Evolutionary conservation across 2,888 invertebrate genomes (phyloP).

Genomic region (Drosophila nigricruria): DNA sequence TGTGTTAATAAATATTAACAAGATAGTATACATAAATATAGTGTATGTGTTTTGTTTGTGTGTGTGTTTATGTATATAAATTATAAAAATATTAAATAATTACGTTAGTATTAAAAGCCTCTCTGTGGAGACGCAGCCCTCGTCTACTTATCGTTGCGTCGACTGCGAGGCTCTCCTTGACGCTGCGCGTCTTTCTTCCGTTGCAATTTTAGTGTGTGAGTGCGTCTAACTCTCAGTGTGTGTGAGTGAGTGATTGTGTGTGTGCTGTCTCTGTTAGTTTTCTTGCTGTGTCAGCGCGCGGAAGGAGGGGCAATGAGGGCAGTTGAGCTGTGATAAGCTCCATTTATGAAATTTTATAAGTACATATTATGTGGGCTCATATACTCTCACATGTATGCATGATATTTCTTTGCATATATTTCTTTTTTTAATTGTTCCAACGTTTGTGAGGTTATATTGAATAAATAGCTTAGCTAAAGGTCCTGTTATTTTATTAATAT

Average conservation of each 20-base stretch:
- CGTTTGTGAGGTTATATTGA: slow-evolving; percentile 14
- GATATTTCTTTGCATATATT: neutral
- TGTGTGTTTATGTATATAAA: slow-evolving; percentile 2
- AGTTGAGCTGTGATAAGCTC: slow-evolving; percentile 56
- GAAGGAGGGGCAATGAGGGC: slow-evolving; percentile 33
- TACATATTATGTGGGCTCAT: slow-evolving; percentile 1
- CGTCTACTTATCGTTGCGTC: slow-evolving; percentile 40
- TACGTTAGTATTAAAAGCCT: slow-evolving; percentile 20
- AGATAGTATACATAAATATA: slow-evolving; percentile 19
- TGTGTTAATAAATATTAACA: slow-evolving; percentile 33
- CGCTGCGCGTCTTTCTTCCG: slow-evolving; percentile 38
- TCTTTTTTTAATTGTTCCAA: neutral
- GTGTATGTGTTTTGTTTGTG: no score
- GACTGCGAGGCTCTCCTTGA: slow-evolving; percentile 44
- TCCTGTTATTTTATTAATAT: slow-evolving; percentile 1
- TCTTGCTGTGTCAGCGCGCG: slow-evolving; percentile 37
- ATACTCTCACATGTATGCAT: neutral
- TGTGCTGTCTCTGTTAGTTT: slow-evolving; percentile 39
- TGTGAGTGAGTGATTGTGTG: slow-evolving; percentile 4
- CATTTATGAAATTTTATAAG: slow-evolving; percentile 33
- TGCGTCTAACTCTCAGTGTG: neutral
- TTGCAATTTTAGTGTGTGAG: slow-evolving; percentile 31
- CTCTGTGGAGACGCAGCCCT: slow-evolving; percentile 10
- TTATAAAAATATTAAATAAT: slow-evolving; percentile 15
- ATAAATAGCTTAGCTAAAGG: neutral